Evolutionary conservation across 1,140 invertebrate genomes (phyloP), one percentile per base, ranked within the genome.

Genomic region (Leptonema lineaticorne): DNA sequence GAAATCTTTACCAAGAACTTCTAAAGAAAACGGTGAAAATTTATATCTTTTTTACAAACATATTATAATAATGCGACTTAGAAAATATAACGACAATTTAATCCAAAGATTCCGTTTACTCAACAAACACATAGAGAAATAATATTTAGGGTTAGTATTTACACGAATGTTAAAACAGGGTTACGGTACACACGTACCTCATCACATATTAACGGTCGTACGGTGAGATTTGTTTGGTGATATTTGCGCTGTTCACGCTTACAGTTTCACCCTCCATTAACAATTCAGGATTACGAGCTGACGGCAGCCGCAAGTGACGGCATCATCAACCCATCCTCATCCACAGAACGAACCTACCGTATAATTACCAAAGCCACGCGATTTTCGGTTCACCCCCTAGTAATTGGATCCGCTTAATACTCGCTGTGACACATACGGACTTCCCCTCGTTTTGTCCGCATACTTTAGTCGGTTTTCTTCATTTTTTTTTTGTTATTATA

Each of bases 281-380:
- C 65, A 41, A 67, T 67, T 41, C 56, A 67, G 56, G 65, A 60
- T 67, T 67, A 59, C 57, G 56, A 41, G 63, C 48, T 66, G 63
- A 57, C 53, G 33, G 59, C 59, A 37, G 30, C 59, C 30, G 30
- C 59, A 62, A 62, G 59, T 62, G 59, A 62, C 33, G 59, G 59
- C 59, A 62, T 62, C 37, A 62, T 62, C 59, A 45, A 33, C 59
- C 28, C 33, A 1, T 37, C 59, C 33, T 16, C 27, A 33, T 37
- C 27, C 59, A 22, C 56, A 27, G 3, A 58, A 24, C 48, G 46
- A n/a, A 22, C 46, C 46, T 14, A 24, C 24, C 27, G 14, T 16
- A 45, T 45, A 62, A 27, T 37, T 33, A 22, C 59, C 20, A 24
- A 20, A 30, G 60, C 27, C n/a, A n/a, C n/a, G 45, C 45, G 24